Percentiles rank a stretch among this genome's conserved stretches.
Conservation (phyloP, 2,113 vertebrate genomes). For the Semnornis frantzii region DNA sequence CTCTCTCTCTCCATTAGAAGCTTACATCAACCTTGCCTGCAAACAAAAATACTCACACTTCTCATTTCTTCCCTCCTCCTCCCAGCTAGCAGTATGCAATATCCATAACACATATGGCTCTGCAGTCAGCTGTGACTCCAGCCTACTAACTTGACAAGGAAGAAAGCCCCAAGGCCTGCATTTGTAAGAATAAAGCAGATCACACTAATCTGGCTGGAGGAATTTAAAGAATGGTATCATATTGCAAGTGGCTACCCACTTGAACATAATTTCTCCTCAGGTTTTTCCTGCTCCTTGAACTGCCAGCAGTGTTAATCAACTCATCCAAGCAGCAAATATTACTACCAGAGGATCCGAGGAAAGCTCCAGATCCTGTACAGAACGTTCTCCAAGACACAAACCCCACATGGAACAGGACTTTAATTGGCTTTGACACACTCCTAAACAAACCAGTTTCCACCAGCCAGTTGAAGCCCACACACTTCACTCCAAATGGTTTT, state of each 20-base stretch:
- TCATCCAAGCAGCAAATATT: slow-evolving; percentile 48
- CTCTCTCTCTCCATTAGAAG: not conserved
- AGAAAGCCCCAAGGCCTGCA: not conserved
- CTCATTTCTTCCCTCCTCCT: not conserved
- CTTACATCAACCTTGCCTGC: slow-evolving; percentile 14
- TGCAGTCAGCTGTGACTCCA: not conserved
- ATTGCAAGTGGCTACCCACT: slow-evolving; percentile 58
- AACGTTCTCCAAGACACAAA: not conserved
- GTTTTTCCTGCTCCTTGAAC: slow-evolving; percentile 55
- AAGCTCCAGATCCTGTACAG: not conserved
- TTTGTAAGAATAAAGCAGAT: slow-evolving; percentile 48
- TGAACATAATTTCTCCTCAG: slow-evolving; percentile 60
- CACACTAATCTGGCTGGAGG: slow-evolving; percentile 54
- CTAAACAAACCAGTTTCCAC: slow-evolving; percentile 11
- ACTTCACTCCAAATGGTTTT: not conserved
- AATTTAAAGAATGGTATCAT: slow-evolving; percentile 62
- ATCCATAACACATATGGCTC: not conserved
- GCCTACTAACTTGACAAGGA: slow-evolving; percentile 5
- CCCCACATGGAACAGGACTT: not conserved
- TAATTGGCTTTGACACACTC: not conserved
- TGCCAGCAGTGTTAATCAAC: slow-evolving; percentile 52
- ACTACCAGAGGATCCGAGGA: not conserved
- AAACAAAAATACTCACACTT: slow-evolving; percentile 54
- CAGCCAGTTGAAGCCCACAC: not conserved
- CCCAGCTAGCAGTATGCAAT: not conserved